Conservation (phyloP, 2,797 vertebrate genomes). For the Eutrigla gurnardus region DNA sequence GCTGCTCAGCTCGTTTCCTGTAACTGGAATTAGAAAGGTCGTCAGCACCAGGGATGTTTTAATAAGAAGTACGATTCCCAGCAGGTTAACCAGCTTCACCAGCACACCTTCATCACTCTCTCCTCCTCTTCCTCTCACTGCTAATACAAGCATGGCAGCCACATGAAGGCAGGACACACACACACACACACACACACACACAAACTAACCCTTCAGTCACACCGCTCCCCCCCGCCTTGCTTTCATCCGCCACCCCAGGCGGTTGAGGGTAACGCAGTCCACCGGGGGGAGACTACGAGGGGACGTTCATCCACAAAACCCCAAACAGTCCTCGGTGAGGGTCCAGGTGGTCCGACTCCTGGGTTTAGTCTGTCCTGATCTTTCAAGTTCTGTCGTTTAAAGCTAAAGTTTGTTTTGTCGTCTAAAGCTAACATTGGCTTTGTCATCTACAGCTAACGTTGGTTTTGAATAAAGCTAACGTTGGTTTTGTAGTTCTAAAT, state of each 20-base stretch:
- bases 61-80: too few species aligned
- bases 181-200: slow-evolving; percentile 23
- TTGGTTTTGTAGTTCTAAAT: too few species aligned
- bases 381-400: too few species aligned
- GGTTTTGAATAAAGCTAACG: too few species aligned
- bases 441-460: too few species aligned
- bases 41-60: too few species aligned
- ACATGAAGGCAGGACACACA: slow-evolving; percentile 57
- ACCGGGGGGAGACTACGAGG: slow-evolving; percentile 17
- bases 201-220: slow-evolving; percentile 55
- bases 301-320: slow-evolving; percentile 40
- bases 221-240: slow-evolving; percentile 31
- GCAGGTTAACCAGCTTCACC: too few species aligned
- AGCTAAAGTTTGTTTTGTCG: too few species aligned
- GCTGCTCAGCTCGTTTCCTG: too few species aligned
- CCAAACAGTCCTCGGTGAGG: slow-evolving; percentile 13
- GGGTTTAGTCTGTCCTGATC: neutral
- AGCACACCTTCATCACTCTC: neutral
- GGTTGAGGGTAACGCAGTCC: slow-evolving; percentile 65
- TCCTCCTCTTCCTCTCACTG: slow-evolving; percentile 32
- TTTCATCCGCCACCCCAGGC: slow-evolving; percentile 60
- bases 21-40: too few species aligned
- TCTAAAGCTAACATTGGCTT: too few species aligned
- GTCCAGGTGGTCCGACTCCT: neutral
- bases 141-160: slow-evolving; percentile 48